A percentile compares a stretch with the other conserved stretches of the same genome.
Evolutionary conservation across 2,888 invertebrate genomes (phyloP).

Genomic region (Drosophila macrospina): DNA sequence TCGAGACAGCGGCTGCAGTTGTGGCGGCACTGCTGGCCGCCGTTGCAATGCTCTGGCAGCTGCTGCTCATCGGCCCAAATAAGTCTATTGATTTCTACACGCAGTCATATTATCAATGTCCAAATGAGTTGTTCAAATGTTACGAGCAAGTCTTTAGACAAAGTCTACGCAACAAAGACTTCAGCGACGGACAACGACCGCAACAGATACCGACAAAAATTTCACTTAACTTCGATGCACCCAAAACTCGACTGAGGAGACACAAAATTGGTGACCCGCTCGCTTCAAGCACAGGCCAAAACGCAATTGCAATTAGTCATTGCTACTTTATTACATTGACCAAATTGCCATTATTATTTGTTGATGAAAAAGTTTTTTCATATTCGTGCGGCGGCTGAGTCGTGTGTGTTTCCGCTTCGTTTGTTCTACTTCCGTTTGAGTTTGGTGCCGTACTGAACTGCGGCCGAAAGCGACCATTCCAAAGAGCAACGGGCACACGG

Average conservation of each 20-base stretch:
- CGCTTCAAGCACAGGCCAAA: conserved; percentile 24
- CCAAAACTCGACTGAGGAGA: not conserved
- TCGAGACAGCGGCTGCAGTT: conserved; percentile 69
- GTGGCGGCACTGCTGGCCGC: conserved; percentile 68
- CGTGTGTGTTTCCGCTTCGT: conserved; percentile 75
- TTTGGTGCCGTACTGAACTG: conserved; percentile 68
- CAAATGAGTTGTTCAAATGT: conserved; percentile 16
- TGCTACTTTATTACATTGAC: conserved; percentile 46
- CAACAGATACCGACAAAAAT: conserved; percentile 62
- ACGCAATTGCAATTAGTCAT: conserved; percentile 60
- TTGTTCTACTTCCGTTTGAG: conserved; percentile 77
- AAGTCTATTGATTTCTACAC: conserved; percentile 74
- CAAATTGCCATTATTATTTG: conserved; percentile 58
- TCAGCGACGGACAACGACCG: conserved; percentile 15
- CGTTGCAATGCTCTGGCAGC: conserved; percentile 82
- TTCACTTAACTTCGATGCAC: conserved; percentile 17
- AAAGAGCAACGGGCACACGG: conserved; percentile 51
- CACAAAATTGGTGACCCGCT: conserved; percentile 12
- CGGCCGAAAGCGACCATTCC: conserved; percentile 12
- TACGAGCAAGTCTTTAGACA: conserved; percentile 25
- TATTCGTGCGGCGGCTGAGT: conserved; percentile 49
- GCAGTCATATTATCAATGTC: conserved; percentile 52
- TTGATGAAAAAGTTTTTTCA: conserved; percentile 66
- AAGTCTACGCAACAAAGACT: conserved; percentile 22
- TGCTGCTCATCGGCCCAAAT: conserved; percentile 78